Conservation (phyloP, 1,140 invertebrate genomes). For the Dendroctonus ponderosae region DNA sequence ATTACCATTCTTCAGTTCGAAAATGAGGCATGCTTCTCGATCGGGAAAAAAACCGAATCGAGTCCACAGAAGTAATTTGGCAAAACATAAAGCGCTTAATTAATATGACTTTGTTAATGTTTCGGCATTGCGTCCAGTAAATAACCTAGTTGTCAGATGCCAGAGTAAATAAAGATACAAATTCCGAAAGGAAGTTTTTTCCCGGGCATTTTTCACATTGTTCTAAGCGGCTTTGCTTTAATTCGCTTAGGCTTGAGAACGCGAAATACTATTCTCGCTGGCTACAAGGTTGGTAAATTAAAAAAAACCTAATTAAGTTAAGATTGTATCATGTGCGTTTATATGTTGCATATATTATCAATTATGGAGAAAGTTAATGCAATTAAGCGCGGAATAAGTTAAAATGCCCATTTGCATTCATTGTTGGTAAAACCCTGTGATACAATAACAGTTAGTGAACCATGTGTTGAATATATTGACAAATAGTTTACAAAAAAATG, state of each 20-base stretch:
- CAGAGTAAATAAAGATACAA: constrained; percentile 33
- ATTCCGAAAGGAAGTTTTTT: constrained; percentile 22
- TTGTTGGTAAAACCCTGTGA: constrained; percentile 1
- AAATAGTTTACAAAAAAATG: too few relatives aligned
- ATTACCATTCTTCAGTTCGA: too few relatives aligned
- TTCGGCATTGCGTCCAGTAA: constrained; percentile 32
- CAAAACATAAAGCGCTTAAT: constrained; percentile 33
- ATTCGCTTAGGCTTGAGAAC: constrained; percentile 17
- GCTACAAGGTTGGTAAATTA: neutral
- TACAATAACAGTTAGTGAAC: too few relatives aligned
- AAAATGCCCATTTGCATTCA: constrained; percentile 13
- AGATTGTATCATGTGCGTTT: constrained; percentile 16
- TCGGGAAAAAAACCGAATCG: too few relatives aligned
- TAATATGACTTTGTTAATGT: constrained; percentile 31
- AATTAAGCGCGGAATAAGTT: constrained; percentile 16
- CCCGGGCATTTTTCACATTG: constrained; percentile 16
- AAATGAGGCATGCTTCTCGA: too few relatives aligned
- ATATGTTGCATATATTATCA: constrained; percentile 16
- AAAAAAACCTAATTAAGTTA: constrained; percentile 19
- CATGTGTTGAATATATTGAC: too few relatives aligned
- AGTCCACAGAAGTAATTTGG: constrained; percentile 24
- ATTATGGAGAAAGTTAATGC: constrained; percentile 21
- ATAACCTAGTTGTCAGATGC: constrained; percentile 38
- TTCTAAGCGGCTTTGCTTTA: constrained; percentile 21
- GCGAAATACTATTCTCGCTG: constrained; percentile 14